Conservation (phyloP, 1,140 invertebrate species). For the Camponotus vicinus region DNA sequence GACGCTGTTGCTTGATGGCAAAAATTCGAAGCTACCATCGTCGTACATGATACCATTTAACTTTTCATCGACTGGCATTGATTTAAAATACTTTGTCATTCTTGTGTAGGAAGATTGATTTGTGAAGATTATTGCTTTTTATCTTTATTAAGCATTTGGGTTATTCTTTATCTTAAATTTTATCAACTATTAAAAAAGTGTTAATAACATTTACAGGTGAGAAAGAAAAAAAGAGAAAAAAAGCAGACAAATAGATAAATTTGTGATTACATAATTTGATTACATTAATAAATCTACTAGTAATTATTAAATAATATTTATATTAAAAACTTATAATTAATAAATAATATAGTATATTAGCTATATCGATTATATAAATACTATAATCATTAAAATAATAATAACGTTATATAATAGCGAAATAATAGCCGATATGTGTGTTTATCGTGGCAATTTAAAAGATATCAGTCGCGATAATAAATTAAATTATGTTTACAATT, state of each 20-base stretch:
- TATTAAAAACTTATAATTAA: background rate
- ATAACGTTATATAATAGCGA: background rate
- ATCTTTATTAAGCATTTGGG: background rate
- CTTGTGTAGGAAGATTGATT: background rate
- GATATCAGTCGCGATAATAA: background rate
- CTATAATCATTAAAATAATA: background rate
- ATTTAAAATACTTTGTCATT: constrained; percentile 6
- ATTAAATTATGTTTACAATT: background rate
- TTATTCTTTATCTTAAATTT: background rate
- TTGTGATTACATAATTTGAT: too few species aligned
- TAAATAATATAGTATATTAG: background rate
- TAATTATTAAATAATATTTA: background rate
- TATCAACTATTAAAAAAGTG: constrained; percentile 1
- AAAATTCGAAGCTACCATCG: constrained; percentile 26
- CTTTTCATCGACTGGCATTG: background rate
- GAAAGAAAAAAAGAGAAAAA: too few species aligned
- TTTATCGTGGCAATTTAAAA: background rate
- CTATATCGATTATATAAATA: constrained; percentile 18
- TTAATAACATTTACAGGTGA: background rate
- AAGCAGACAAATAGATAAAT: too few species aligned
- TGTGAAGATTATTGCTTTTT: background rate
- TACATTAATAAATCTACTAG: background rate
- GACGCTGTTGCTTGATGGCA: constrained; percentile 2
- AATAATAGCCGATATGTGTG: background rate
- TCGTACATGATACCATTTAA: constrained; percentile 15